Percentiles rank a stretch among this genome's conserved stretches.
These are phyloP conservation scores for Stichodactyla mertensii DNA, from an alignment of 64 coral and sea anemone genomes.

Conservation along the genomic window DNA sequence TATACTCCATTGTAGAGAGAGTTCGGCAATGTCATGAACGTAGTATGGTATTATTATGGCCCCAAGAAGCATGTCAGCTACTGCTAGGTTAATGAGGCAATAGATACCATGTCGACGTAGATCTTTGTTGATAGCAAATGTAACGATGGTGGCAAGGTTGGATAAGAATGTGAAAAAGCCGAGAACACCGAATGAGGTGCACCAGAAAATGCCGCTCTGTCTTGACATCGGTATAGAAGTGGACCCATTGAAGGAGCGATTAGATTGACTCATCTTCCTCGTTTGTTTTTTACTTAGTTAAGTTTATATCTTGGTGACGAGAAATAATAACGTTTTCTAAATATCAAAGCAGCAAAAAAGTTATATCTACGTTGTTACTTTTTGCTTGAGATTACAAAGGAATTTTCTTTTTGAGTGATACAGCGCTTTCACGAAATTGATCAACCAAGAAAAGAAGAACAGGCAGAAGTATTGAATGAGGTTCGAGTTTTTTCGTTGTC, in stretches of 20 bases:
- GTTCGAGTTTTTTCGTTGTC: too few species aligned
- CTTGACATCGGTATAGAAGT: not conserved
- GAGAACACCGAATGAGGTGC: not conserved
- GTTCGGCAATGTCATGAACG: not conserved
- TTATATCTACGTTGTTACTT: too few species aligned
- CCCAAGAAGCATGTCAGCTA: slow-evolving; percentile 14
- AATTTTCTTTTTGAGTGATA: too few species aligned
- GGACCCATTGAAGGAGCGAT: not conserved
- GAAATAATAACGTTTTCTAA: too few species aligned
- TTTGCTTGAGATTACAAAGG: too few species aligned
- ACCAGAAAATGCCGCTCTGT: not conserved
- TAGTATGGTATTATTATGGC: not conserved
- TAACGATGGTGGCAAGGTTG: not conserved
- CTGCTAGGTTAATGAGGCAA: not conserved
- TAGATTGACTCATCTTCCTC: not conserved
- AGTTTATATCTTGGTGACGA: too few species aligned
- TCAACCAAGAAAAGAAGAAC: too few species aligned
- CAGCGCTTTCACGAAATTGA: too few species aligned
- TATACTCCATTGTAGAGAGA: not conserved
- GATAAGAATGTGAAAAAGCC: not conserved
- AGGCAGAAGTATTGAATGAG: too few species aligned
- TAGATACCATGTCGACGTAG: slow-evolving; percentile 2
- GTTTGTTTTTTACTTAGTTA: too few species aligned
- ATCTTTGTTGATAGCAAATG: not conserved
- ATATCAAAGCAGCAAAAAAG: too few species aligned